Conservation (phyloP, 2,888 invertebrate genomes). For the Didymodactylos carnosus region DNA sequence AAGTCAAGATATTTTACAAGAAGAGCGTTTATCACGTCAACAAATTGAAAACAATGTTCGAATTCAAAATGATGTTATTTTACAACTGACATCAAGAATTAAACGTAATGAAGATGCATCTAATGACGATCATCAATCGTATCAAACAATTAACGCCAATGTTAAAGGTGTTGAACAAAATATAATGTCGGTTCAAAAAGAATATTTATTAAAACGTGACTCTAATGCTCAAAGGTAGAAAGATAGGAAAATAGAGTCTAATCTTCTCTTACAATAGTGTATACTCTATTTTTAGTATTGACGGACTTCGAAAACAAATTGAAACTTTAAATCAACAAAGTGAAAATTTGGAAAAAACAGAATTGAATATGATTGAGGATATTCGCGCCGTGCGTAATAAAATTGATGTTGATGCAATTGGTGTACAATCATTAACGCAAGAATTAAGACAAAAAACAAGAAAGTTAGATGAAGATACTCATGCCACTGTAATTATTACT, state of each 20-base stretch:
- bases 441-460: constrained; percentile 25
- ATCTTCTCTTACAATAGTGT: too few relatives aligned
- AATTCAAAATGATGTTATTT: constrained; percentile 26
- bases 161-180: constrained; percentile 29
- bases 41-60: constrained; percentile 27
- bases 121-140: constrained; percentile 24
- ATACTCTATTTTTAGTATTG: not conserved
- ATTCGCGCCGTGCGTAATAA: constrained; percentile 23
- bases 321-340: not conserved
- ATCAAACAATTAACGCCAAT: constrained; percentile 25
- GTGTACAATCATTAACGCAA: constrained; percentile 21
- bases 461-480: constrained; percentile 29
- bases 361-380: constrained; percentile 20
- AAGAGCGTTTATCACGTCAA: constrained; percentile 25
- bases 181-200: constrained; percentile 27
- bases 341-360: not conserved
- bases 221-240: constrained; percentile 17
- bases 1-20: constrained; percentile 26
- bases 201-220: constrained; percentile 23
- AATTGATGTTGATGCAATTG: constrained; percentile 24
- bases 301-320: not conserved
- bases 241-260: too few relatives aligned
- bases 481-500: constrained; percentile 26
- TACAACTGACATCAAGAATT: constrained; percentile 24
- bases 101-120: constrained; percentile 28